Percentiles rank a stretch among this genome's conserved stretches.
These are phyloP conservation scores for Mnemiopsis leidyi DNA, from an alignment of 37 sponge, comb jelly and placozoan species.

Conservation along the genomic window DNA sequence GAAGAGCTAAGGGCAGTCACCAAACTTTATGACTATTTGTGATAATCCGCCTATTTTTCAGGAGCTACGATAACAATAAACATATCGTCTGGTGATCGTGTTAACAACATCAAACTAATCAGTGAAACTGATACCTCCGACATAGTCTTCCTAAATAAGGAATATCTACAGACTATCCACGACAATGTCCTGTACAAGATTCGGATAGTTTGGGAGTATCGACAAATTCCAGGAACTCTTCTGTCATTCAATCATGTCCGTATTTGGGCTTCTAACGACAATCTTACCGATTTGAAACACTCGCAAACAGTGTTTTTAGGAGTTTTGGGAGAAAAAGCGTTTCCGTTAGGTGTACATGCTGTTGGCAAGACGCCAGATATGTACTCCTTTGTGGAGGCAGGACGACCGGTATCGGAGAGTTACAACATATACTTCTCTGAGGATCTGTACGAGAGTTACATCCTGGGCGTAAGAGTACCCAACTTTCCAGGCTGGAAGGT, in stretches of 20 bases:
- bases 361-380: neutral
- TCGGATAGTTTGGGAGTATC: neutral
- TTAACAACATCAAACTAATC: neutral
- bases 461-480: neutral
- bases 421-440: neutral
- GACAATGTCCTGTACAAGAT: neutral
- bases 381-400: neutral
- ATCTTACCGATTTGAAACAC: neutral
- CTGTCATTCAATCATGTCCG: neutral
- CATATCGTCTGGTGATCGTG: neutral
- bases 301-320: neutral
- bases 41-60: too few species aligned
- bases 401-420: neutral
- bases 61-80: neutral
- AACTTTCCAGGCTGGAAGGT: neutral
- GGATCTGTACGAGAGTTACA: neutral
- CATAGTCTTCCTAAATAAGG: neutral
- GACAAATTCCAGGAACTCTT: neutral
- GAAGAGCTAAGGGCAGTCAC: too few species aligned
- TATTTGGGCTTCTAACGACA: slow-evolving; percentile 24
- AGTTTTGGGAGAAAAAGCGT: neutral
- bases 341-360: neutral
- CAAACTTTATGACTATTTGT: too few species aligned
- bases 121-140: neutral
- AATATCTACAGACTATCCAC: neutral